Evolutionary conservation across 2,797 vertebrate species (phyloP).

Genomic region (Pangasius mekongensis): DNA sequence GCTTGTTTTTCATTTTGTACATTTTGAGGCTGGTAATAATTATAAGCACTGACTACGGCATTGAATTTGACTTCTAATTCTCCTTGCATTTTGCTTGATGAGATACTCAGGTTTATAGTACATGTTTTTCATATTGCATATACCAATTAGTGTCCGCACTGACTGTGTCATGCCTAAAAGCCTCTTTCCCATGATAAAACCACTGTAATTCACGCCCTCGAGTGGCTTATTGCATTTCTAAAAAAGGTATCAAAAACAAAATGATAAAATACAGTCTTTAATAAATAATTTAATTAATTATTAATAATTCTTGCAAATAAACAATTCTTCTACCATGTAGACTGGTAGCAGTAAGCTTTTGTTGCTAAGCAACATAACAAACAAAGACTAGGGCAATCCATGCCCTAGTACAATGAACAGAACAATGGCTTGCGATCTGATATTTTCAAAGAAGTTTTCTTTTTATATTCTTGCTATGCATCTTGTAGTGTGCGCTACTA

Average conservation of each 20-base stretch:
- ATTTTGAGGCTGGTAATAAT: background rate
- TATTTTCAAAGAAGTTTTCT: background rate
- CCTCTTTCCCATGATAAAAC: background rate
- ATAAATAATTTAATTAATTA: background rate
- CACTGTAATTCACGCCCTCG: background rate
- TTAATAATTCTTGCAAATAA: background rate
- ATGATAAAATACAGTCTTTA: background rate
- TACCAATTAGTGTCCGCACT: background rate
- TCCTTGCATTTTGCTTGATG: background rate
- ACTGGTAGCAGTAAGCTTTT: background rate
- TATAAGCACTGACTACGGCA: background rate
- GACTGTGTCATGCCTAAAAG: background rate
- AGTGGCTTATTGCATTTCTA: background rate
- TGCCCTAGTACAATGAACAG: background rate
- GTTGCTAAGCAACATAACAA: too few relatives aligned
- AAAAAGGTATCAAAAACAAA: background rate
- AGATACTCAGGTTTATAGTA: background rate
- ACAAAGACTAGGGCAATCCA: background rate
- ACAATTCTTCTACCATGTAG: background rate
- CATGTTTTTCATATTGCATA: background rate
- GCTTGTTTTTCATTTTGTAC: background rate
- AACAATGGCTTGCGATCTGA: background rate
- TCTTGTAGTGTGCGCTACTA: background rate
- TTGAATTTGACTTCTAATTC: background rate
- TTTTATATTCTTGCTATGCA: background rate